Evolutionary conservation across 92 coral and sea anemone species (phyloP), one percentile per base, ranked within the genome.

Genomic region (Blastomussa wellsi): DNA sequence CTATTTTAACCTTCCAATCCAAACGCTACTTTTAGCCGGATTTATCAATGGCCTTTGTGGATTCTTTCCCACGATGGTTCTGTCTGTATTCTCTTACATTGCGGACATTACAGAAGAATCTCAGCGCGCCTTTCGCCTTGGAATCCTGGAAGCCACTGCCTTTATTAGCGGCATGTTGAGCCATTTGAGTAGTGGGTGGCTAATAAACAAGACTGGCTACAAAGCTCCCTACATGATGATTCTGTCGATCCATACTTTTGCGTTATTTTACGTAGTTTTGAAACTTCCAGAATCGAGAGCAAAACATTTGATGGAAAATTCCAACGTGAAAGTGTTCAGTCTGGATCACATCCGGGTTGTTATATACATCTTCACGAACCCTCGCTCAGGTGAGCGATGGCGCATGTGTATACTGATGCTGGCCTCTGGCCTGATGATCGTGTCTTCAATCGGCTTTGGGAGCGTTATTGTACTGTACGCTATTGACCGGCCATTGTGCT

Each of bases 101-200:
- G 99, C 99, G 19, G 99, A 96, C 41, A 91, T 96, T 19, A 96
- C 99, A 1, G 93, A 88, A 41, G 94, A 92, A 77, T 92, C 96
- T 82, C 90, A 96, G 92, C 99, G 99, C 79, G 98, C 99, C 12
- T 96, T 94, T 91, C 98, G 99, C 35, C 88, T 96, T 22, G 99
- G 98, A 33, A 62, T 96, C 52, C 86, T 96, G 7, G 99, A 96
- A 74, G 99, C 99, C 1, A 86, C 93, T 0, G 99, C 98, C 3
- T 96, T 96, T 72, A 90, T 96, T 0, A 96, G 99, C 82, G 99
- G 99, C 13, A 94, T 96, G 99, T 14, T 93, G 44, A 96, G 99
- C 70, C 99, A 96, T 77, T 78, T 96, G 78, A 91, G 98, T 57
- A 96, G 99, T 66, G 99, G 99, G 1, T 96, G 95, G 93, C 73